phyloP scores from a whole-genome alignment of 2,888 invertebrate species.

The Prosapia bicincta region DNA sequence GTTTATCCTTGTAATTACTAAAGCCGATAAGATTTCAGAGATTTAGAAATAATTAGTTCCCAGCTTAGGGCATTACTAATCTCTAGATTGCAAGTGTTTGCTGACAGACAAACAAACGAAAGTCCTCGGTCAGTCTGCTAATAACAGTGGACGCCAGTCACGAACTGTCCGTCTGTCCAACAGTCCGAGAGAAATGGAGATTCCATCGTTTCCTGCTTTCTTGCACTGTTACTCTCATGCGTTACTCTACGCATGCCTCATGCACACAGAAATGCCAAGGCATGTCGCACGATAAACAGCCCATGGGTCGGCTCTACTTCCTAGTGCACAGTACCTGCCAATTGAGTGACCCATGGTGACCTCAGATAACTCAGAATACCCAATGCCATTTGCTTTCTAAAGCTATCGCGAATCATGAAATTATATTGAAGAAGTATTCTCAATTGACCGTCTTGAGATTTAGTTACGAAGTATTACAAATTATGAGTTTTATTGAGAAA shows the following conservation, averaged over 20 bases:
- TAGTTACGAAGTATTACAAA: too few relatives aligned
- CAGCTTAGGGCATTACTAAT: too few relatives aligned
- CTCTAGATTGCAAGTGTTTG: too few relatives aligned
- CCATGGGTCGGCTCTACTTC: not conserved
- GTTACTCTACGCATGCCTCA: not conserved
- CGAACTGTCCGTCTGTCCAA: not conserved
- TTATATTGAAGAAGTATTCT: too few relatives aligned
- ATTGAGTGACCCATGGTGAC: not conserved
- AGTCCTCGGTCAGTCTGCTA: not conserved
- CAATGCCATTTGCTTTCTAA: not conserved
- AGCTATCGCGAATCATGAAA: too few relatives aligned
- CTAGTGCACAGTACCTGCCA: not conserved
- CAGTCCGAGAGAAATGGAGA: not conserved
- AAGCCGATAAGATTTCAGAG: too few relatives aligned
- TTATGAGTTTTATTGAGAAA: too few relatives aligned
- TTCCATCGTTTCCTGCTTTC: not conserved
- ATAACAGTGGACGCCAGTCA: not conserved
- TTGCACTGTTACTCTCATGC: not conserved
- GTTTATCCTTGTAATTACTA: too few relatives aligned
- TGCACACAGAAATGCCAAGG: not conserved
- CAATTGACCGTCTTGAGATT: too few relatives aligned
- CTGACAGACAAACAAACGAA: not conserved
- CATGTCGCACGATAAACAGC: not conserved
- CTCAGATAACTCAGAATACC: not conserved
- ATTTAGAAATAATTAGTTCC: too few relatives aligned